Base-by-base conservation (phyloP, 2,888 invertebrate genomes). In the Xestia xanthographa region DNA sequence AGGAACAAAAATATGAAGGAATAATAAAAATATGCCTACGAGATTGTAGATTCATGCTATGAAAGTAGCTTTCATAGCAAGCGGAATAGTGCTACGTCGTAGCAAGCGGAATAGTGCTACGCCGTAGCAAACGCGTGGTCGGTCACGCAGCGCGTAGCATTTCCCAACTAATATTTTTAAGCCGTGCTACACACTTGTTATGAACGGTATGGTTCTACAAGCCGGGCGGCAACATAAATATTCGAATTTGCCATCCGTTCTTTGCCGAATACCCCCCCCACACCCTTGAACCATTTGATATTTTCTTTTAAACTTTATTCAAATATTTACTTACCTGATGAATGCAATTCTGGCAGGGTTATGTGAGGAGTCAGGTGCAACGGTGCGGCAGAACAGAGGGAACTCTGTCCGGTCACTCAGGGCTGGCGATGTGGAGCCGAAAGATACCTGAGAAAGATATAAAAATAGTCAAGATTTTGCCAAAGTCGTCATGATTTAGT, bases 301-400 rank as follows among this genome's bases (percentile, higher is more conserved):
- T 41, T 17, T n/a, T 17, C 4, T 17, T 41, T n/a, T 0, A 2
- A n/a, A n/a, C 4, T 9, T n/a, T 8, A 41, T 17, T 6, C 9
- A 41, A 66, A 53, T 22, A 3, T 41, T 29, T 0, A 58, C 63
- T 60, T 92, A 96, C 97, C 98, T 97, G 88, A 99, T 98, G 91
- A 99, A 98, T 48, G 98, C 98, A 74, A 98, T 98, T 89, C 99
- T 97, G 3, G 99, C 99, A 0, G 98, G 97, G 92, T 99, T 99
- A 94, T 99, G 98, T 1, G 99, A 98, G 0, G 98, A 98, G 92
- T 99, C 99, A 0, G 99, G 98, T 1, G 99, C 98, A 2, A 98
- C 98, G 0, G 99, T 98, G 58, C 99, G 97, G 94, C 98, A 98
- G 97, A 99, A 99, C 58, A 98, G 97, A 2, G 98, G 98, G 93